These are phyloP conservation scores for Enteromius anoplus DNA, from an alignment of 2,797 vertebrate species.

Conservation along the genomic window DNA sequence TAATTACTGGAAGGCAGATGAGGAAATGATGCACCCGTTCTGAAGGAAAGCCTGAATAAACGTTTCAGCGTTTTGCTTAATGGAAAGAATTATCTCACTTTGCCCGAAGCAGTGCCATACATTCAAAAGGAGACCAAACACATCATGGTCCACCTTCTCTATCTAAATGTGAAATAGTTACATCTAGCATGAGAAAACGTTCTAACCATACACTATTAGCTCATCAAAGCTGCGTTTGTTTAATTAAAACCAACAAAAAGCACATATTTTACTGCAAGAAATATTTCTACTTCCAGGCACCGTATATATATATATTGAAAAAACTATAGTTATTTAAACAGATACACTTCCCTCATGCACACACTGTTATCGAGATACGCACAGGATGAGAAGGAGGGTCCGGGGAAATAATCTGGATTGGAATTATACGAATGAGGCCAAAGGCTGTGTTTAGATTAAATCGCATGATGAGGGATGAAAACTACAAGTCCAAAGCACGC, in stretches of 20 bases:
- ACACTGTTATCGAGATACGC: not conserved
- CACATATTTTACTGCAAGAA: not conserved
- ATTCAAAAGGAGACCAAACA: not conserved
- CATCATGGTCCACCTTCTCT: slow-evolving; percentile 1
- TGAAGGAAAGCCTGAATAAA: slow-evolving; percentile 37
- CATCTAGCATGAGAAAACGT: not conserved
- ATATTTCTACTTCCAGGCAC: not conserved
- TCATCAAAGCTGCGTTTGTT: not conserved
- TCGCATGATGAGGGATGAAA: slow-evolving; percentile 29
- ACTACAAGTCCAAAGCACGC: slow-evolving; percentile 19
- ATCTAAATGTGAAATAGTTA: not conserved
- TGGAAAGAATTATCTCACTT: slow-evolving; percentile 30
- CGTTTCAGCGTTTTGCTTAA: slow-evolving; percentile 15
- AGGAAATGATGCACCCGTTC: slow-evolving; percentile 34
- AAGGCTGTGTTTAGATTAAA: slow-evolving; percentile 38
- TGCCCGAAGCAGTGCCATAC: slow-evolving; percentile 15
- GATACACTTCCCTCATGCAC: not conserved
- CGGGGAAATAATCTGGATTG: slow-evolving; percentile 37
- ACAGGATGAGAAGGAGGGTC: slow-evolving; percentile 12
- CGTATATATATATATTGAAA: not conserved
- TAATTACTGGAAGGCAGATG: slow-evolving; percentile 37
- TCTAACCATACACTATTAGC: not conserved
- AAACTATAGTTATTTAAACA: not conserved
- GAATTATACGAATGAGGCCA: slow-evolving; percentile 46
- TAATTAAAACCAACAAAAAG: not conserved